phyloP scores from a whole-genome alignment of 2,113 vertebrate genomes.

The Phaethon lepturus region DNA sequence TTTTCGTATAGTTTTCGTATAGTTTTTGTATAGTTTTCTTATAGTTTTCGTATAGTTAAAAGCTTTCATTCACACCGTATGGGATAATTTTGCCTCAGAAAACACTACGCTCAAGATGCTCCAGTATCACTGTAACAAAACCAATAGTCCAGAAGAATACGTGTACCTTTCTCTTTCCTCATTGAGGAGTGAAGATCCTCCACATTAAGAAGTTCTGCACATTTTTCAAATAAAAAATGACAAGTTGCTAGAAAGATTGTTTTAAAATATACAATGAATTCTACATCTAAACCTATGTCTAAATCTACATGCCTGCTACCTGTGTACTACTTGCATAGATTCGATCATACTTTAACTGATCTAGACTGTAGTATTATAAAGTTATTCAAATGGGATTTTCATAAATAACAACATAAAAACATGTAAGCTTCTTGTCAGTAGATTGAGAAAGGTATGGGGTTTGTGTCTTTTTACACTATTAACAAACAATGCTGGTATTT shows the following conservation, averaged over 20 bases:
- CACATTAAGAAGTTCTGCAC: background rate
- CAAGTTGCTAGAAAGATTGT: background rate
- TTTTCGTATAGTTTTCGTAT: background rate
- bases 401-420: background rate
- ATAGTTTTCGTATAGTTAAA: background rate
- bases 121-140: background rate
- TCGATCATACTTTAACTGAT: background rate
- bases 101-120: fast-evolving
- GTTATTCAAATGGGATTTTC: background rate
- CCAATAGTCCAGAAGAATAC: background rate
- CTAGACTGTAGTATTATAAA: background rate
- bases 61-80: background rate
- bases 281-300: background rate
- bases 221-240: background rate
- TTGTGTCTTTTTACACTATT: background rate
- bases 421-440: background rate
- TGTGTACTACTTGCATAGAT: background rate
- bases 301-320: background rate
- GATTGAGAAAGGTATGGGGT: background rate
- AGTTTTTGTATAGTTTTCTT: background rate
- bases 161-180: background rate
- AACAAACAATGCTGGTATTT: background rate
- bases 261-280: background rate
- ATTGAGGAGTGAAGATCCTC: background rate
- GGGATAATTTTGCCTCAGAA: background rate